Evolutionary conservation across 2,888 invertebrate genomes (phyloP), one percentile per base, ranked within the genome.

Genomic region (Nomada lathburiana): DNA sequence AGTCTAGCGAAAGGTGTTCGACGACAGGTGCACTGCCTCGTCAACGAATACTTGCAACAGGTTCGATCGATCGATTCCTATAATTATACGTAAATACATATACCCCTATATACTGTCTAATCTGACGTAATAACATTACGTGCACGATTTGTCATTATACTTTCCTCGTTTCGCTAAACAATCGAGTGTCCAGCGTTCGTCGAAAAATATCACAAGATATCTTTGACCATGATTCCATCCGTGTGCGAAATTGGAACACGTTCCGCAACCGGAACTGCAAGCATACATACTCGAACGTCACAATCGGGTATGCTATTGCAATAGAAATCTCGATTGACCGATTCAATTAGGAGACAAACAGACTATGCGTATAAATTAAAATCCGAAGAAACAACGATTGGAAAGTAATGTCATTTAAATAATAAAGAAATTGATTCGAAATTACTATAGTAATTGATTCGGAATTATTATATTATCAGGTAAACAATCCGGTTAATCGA

Each of bases 1-100:
- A 50, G 60, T 64, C 59, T 42, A 68, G 36, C 84, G 75, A 82
- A 82, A 82, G n/a, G 87, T 71, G 83, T 74, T 74, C 74, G 82
- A 82, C 18, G 57, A 47, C 68, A 13, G 44, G 2, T 60, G 44
- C n/a, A 23, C 23, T 7, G 55, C 29, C 26, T 20, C 59, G 29
- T 23, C 16, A 16, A 44, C 23, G 57, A 68, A 69, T 42, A 67
- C 20, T 42, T 11, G 50, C 44, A 20, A 52, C 26, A 50, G 36
- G 44, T 47, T 10, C 36, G 4, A 52, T 60, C 20, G 26, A 76
- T 62, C 20, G 7, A 20, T 16, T 47, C 29, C 42, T 68, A 67
- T 18, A 60, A 36, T 36, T 36, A 36, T 36, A 78, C 64, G 57
- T 77, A 69, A 53, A 76, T 76, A 55, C 20, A 44, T 67, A 52